These are phyloP conservation scores for Psittacula echo DNA, from an alignment of 2,797 vertebrate species.

Conservation along the genomic window DNA sequence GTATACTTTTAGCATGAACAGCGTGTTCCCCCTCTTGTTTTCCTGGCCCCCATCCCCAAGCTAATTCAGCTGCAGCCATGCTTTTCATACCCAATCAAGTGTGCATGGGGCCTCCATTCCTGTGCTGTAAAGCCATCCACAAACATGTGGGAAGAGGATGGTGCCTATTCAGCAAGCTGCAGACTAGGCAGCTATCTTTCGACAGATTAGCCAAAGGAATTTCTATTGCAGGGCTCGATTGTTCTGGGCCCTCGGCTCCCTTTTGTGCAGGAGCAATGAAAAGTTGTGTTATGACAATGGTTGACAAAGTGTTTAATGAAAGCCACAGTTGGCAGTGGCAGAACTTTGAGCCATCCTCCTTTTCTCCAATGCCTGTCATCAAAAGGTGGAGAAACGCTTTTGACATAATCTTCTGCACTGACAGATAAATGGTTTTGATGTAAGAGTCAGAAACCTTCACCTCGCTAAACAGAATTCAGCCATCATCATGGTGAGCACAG, in stretches of 20 bases:
- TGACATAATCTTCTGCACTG: conserved; percentile 68
- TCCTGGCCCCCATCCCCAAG: not conserved
- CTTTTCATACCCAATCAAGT: conserved; percentile 70
- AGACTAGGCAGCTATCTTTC: conserved; percentile 81
- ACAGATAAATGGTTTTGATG: conserved; percentile 73
- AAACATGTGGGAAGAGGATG: conserved; percentile 70
- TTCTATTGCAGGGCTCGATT: conserved; percentile 79
- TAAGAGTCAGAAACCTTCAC: conserved; percentile 57
- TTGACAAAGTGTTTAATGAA: conserved; percentile 79
- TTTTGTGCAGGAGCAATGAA: conserved; percentile 78
- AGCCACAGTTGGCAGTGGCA: conserved; percentile 69
- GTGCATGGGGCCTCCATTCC: conserved; percentile 50
- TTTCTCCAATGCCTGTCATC: conserved; percentile 51
- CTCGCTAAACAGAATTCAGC: conserved; percentile 27
- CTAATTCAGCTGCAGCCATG: conserved; percentile 25
- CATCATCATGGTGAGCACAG: not conserved
- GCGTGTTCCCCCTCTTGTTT: not conserved
- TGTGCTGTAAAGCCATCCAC: conserved; percentile 3
- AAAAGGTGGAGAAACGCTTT: conserved; percentile 71
- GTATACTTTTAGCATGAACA: not conserved
- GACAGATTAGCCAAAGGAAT: conserved; percentile 84
- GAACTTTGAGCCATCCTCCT: conserved; percentile 63
- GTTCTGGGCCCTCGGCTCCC: conserved; percentile 77
- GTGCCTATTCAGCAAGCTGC: conserved; percentile 69
- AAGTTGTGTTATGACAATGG: conserved; percentile 79